Percentiles rank a stretch among this genome's conserved stretches.
Conservation (phyloP, 2,888 invertebrate genomes). For the Stenchaetothrips biformis region DNA sequence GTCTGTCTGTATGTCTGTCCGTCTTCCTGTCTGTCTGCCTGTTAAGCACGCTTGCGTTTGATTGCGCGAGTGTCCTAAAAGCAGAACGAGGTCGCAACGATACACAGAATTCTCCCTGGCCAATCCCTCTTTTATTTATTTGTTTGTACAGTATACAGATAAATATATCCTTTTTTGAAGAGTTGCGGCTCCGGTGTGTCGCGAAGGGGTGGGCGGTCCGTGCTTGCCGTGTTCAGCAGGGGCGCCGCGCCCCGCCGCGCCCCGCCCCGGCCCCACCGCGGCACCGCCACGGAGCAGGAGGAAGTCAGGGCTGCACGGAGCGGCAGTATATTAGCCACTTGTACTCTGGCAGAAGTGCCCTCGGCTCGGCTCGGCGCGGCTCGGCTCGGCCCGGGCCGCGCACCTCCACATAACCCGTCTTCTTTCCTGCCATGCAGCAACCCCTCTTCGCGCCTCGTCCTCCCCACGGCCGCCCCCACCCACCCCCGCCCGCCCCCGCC, state of each 20-base stretch:
- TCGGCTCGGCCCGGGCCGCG: not conserved
- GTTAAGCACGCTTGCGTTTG: too few species aligned
- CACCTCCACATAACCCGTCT: slow-evolving; percentile 21
- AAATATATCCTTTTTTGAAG: not conserved
- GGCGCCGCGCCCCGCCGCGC: not conserved
- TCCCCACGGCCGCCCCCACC: not conserved
- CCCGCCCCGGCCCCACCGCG: too few species aligned
- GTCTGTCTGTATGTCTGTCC: not conserved
- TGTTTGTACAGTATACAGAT: not conserved
- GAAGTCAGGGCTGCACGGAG: not conserved
- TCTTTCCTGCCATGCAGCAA: not conserved
- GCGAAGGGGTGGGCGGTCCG: not conserved
- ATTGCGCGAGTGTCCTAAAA: too few species aligned
- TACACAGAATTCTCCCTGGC: not conserved
- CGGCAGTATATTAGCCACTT: slow-evolving; percentile 23
- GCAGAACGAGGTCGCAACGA: too few species aligned
- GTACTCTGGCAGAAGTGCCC: slow-evolving; percentile 22
- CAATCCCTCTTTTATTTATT: not conserved
- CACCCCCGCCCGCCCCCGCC: not conserved
- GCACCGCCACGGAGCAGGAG: not conserved
- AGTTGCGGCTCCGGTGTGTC: not conserved
- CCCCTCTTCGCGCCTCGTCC: not conserved
- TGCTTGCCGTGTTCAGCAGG: not conserved
- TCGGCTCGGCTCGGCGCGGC: not conserved
- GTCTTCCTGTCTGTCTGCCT: not conserved